A percentile compares a stretch with the other conserved stretches of the same genome.
Conservation (phyloP, 2,797 vertebrate genomes). For the Hapalemur alaotrensis region DNA sequence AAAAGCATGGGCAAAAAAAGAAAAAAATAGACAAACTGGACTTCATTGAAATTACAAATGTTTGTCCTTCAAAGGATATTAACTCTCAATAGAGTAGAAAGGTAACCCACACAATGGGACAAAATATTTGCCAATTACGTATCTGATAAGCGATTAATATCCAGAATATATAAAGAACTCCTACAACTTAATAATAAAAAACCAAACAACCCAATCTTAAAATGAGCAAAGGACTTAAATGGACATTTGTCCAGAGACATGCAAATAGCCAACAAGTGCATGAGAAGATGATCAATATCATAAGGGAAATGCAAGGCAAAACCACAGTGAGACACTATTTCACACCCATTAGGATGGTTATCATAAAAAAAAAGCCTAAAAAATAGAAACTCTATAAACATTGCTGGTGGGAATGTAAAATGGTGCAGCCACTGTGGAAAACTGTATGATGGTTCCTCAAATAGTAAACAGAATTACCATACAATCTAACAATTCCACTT, state of each 20-base stretch:
- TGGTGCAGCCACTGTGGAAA: background rate
- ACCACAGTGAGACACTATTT: background rate
- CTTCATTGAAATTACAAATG: background rate
- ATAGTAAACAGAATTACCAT: background rate
- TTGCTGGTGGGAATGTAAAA: background rate
- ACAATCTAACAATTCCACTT: background rate
- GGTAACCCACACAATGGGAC: background rate
- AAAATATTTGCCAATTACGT: background rate
- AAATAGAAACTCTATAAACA: background rate
- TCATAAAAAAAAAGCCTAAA: background rate
- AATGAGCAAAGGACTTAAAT: background rate
- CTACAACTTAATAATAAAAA: background rate
- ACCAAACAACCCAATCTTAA: background rate
- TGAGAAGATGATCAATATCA: background rate
- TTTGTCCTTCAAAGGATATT: background rate
- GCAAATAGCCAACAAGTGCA: background rate
- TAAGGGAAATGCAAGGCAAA: background rate
- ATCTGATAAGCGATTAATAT: background rate
- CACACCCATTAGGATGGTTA: background rate
- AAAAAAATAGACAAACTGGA: background rate
- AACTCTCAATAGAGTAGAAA: background rate
- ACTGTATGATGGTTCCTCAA: background rate
- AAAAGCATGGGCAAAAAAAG: background rate
- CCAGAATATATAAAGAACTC: background rate
- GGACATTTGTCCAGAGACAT: background rate